These are phyloP conservation scores for Dendrolimus punctatus DNA, from an alignment of 1,140 invertebrate species.

Conservation along the genomic window DNA sequence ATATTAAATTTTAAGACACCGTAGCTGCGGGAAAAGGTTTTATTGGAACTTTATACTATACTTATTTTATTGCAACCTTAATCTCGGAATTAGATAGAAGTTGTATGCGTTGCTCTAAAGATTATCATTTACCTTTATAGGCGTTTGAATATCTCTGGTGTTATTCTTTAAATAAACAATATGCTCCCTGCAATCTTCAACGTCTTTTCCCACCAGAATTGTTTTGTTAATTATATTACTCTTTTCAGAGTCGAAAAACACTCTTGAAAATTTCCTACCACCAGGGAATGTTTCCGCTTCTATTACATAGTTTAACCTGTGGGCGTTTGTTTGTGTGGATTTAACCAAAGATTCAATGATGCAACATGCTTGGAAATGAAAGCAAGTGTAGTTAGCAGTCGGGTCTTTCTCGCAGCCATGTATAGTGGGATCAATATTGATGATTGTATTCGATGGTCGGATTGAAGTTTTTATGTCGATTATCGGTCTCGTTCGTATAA, in stretches of 20 bases:
- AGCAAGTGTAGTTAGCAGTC: conserved; percentile 83
- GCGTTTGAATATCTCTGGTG: conserved; percentile 87
- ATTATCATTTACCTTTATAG: conserved; percentile 75
- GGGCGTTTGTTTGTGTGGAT: conserved; percentile 62
- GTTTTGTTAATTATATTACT: conserved; percentile 74
- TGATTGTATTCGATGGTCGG: conserved; percentile 68
- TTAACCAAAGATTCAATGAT: conserved; percentile 79
- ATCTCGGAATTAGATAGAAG: no score
- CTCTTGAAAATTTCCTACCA: conserved; percentile 86
- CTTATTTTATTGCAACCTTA: no score
- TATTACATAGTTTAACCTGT: conserved; percentile 82
- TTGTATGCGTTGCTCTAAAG: not conserved
- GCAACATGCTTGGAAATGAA: conserved; percentile 91
- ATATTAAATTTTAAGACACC: no score
- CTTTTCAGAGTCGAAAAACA: conserved; percentile 79
- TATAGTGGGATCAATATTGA: conserved; percentile 86
- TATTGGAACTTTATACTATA: no score
- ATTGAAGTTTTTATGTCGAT: conserved; percentile 85
- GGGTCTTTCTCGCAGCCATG: conserved; percentile 80
- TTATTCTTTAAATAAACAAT: conserved; percentile 88
- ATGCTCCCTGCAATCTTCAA: conserved; percentile 79
- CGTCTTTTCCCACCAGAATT: conserved; percentile 71
- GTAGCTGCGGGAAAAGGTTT: no score
- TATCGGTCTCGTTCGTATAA: conserved; percentile 87
- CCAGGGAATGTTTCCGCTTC: conserved; percentile 87